phyloP scores from a whole-genome alignment of 2,888 invertebrate species.

The Lasioglossum leucozonium region DNA sequence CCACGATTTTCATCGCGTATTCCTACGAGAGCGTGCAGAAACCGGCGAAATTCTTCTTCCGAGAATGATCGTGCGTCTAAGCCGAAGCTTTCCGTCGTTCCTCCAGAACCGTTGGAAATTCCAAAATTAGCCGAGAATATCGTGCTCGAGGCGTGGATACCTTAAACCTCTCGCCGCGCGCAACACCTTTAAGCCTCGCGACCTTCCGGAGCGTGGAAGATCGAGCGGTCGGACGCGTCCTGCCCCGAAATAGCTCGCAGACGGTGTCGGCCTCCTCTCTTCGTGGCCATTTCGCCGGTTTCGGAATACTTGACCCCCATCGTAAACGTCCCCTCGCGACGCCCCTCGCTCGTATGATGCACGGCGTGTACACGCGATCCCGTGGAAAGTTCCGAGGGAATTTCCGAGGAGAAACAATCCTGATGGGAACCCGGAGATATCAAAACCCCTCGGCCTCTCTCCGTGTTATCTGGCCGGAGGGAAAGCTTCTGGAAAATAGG shows the following conservation, averaged over 20 bases:
- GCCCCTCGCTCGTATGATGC: not conserved
- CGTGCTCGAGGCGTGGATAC: not conserved
- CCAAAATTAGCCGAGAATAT: not conserved
- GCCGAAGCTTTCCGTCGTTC: too few relatives aligned
- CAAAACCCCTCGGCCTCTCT: not conserved
- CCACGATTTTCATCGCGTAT: not conserved
- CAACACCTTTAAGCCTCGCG: constrained; percentile 7
- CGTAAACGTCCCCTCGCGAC: too few relatives aligned
- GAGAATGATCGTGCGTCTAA: too few relatives aligned
- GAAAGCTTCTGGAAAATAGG: constrained; percentile 45
- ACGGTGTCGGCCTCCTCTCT: not conserved
- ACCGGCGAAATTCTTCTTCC: too few relatives aligned
- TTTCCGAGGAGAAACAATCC: constrained; percentile 39
- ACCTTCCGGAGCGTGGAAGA: constrained; percentile 1
- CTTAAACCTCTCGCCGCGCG: constrained; percentile 14
- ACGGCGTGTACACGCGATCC: not conserved
- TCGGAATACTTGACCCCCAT: not conserved
- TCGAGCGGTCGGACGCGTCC: constrained; percentile 6
- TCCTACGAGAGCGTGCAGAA: too few relatives aligned
- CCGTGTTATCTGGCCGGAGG: constrained; percentile 31
- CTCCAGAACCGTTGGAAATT: too few relatives aligned
- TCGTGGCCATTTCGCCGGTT: not conserved
- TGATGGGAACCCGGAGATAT: constrained; percentile 33
- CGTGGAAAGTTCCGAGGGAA: constrained; percentile 20
- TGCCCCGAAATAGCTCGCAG: constrained; percentile 7